phyloP scores from a whole-genome alignment of 1,140 invertebrate species.

The Drosophila orosa region DNA sequence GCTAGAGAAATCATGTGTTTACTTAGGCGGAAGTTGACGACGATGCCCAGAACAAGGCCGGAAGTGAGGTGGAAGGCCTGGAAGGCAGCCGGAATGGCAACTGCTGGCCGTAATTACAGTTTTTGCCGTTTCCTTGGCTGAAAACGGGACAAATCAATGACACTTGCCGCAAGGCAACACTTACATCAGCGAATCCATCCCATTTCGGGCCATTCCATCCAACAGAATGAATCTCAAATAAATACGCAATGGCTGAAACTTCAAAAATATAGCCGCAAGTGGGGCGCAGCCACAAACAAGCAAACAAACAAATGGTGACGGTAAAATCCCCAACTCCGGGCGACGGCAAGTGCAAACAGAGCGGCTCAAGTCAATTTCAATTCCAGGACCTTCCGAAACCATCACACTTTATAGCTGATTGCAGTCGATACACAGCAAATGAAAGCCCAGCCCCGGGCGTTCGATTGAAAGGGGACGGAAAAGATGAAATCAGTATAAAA shows the following conservation, averaged over 20 bases:
- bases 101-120: conserved; percentile 47
- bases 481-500: conserved; percentile 29
- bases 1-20: conserved; percentile 72
- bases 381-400: conserved; percentile 15
- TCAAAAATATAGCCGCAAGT: conserved; percentile 77
- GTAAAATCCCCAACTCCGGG: conserved; percentile 43
- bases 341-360: conserved; percentile 61
- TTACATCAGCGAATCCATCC: conserved; percentile 14
- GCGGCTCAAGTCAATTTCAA: conserved; percentile 67
- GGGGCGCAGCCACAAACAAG: conserved; percentile 48
- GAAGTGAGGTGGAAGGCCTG: conserved; percentile 5
- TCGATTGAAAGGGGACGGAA: conserved; percentile 20
- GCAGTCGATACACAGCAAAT: conserved; percentile 67
- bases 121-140: neutral
- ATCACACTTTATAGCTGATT: conserved; percentile 77
- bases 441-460: conserved; percentile 55
- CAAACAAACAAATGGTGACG: conserved; percentile 49
- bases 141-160: conserved; percentile 17
- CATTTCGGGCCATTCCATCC: neutral
- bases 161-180: conserved; percentile 38
- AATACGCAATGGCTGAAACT: conserved; percentile 37
- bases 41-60: conserved; percentile 11
- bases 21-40: conserved; percentile 72
- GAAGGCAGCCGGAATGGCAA: conserved; percentile 10
- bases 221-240: conserved; percentile 18